Base-by-base conservation (phyloP, 2,888 invertebrate genomes). In the Scaptomyza parva region DNA sequence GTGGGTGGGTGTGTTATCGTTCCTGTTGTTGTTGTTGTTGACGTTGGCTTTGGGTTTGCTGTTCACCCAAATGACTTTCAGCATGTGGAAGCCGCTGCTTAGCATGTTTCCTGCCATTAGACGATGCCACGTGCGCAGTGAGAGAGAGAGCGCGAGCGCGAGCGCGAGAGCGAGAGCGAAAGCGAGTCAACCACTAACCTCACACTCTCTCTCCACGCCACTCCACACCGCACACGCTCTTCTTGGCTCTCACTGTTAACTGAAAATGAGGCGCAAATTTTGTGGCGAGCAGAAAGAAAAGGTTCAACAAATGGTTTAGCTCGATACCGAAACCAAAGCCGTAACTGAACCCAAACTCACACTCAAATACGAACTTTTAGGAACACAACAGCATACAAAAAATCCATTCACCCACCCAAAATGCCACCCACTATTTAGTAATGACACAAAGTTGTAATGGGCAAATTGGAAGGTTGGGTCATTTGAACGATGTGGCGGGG, bases 231-330 rank as follows among this genome's bases (percentile, higher is more conserved):
- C 37, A 17, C 37, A 17, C 35, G 8, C 35, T 37, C 37, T 37
- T 17, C 37, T 35, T n/a, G n/a, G 40, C 37, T 9, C 39, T 26
- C 30, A 52, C 52, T 24, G 52, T 35, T 53, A 57, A 65, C 71
- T 72, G 86, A 86, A 86, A 88, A 88, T 86, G 84, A 85, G 88
- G 86, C 85, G 84, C 85, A 86, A 88, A 89, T 88, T 86, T 80
- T 83, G 83, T 86, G 88, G 88, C 86, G 70, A 65, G 55, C 81
- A 37, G 17, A 17, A 37, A 37, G 17, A 76, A 80, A 86, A 88
- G 89, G 85, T 76, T 89, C 88, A 88, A 89, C 89, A 88, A 87
- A 87, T 87, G 89, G 88, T 86, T 87, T 80, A 65, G 77, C 70
- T 77, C 68, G 61, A 64, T 77, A 70, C 75, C 58, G 60, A 59